Base-by-base conservation (phyloP, 1,140 invertebrate species). In the Musca domestica region DNA sequence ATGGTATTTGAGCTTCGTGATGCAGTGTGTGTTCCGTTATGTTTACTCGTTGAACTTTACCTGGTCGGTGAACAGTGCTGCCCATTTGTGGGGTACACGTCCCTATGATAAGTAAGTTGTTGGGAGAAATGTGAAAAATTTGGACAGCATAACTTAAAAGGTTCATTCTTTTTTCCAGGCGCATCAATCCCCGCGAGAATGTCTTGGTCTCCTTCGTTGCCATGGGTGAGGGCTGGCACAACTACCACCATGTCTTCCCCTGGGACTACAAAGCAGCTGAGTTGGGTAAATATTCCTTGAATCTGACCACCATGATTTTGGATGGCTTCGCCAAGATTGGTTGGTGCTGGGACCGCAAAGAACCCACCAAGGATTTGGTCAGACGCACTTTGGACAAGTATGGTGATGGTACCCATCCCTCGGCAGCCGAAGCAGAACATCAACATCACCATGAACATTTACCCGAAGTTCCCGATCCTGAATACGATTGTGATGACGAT, bases 211-310 rank as follows among this genome's bases (percentile, higher is more conserved):
- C 88, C 0, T 69, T 88, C 3, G 71, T 89, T 14, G 81, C 86
- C 2, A 81, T 87, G 70, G 88, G 88, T 0, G 91, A 93, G 83
- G 93, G 93, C 17, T 95, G 92, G 88, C 94, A 96, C 82, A 96
- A 95, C 83, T 97, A 95, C 81, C 95, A 97, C 77, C 95, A 96
- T 79, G 89, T 90, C 0, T 96, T 96, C 81, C 94, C 95, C 1
- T 93, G 91, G 82, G 83, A 84, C 61, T 92, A 92, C 77, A 86
- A 86, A 61, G 86, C 89, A 41, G 87, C 88, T 52, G 92, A 94
- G 73, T 74, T 87, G 66, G 85, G 84, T 15, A 83, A 83, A 63
- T 85, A 85, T 64, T 63, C 64, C 1, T 72, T 80, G 14, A 82
- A 81, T 70, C 72, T 80, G 10, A 81, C 80, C 27, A 81, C 80